Evolutionary conservation across 1,140 invertebrate species (phyloP).

Genomic region (Gonatopus flavifemur): DNA sequence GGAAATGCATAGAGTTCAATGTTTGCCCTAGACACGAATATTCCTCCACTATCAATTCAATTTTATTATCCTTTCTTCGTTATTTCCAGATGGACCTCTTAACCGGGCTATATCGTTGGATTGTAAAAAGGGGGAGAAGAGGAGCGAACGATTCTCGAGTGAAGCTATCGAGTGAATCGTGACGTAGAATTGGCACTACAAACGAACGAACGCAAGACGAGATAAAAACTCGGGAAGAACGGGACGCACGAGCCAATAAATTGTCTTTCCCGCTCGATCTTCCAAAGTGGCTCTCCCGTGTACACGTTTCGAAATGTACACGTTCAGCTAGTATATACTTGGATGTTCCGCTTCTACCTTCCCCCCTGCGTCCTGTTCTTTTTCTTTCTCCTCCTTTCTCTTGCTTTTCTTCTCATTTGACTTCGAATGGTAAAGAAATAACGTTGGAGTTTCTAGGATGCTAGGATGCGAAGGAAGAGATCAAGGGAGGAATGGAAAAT

Average conservation of each 20-base stretch:
- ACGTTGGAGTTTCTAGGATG: no score
- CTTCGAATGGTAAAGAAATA: no score
- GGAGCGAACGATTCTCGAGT: no score
- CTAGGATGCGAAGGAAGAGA: background rate
- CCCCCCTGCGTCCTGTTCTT: background rate
- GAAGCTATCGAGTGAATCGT: no score
- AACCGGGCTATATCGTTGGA: slow-evolving; percentile 14
- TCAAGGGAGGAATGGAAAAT: slow-evolving; percentile 21
- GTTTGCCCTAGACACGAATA: no score
- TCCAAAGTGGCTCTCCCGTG: slow-evolving; percentile 17
- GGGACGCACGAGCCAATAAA: slow-evolving; percentile 22
- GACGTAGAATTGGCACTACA: slow-evolving; percentile 21
- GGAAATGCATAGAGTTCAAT: no score
- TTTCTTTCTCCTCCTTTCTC: slow-evolving; percentile 2
- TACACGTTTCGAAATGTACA: slow-evolving; percentile 19
- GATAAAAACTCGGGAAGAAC: no score
- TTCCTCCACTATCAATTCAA: no score
- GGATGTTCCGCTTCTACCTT: background rate
- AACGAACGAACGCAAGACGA: slow-evolving; percentile 23
- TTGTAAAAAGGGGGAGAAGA: slow-evolving; percentile 12
- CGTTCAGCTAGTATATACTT: background rate
- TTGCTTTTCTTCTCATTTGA: background rate
- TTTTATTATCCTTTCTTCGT: no score
- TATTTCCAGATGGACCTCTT: no score
- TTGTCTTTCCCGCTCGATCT: slow-evolving; percentile 18